Evolutionary conservation across 2,113 vertebrate genomes (phyloP), one percentile per base, ranked within the genome.

Genomic region (Pteropus alecto): DNA sequence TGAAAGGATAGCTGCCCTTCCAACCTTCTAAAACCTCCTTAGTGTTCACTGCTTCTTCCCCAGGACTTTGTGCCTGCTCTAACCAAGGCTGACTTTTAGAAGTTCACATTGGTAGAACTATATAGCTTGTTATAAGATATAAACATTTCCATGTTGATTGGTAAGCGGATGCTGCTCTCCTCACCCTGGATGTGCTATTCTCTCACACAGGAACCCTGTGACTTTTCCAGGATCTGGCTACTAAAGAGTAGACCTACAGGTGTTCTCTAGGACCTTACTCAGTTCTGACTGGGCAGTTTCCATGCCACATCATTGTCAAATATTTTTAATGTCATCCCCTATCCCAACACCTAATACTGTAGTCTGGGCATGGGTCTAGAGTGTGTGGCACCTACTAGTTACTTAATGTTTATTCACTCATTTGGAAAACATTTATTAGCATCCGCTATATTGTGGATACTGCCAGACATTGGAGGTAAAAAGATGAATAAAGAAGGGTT

Each of bases 401-500:
- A 41, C 58, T 83, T 87, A 51, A 79, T 79, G 78, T 68, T 51
- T 28, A 4, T 24, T 82, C 21, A 71, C 12, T 90, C 60, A 76
- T 56, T 93, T 77, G 35, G 41, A 81, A 93, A 96, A 87, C 16
- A 90, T 65, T 67, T 92, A 61, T 48, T 97, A 74, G 26, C 33
- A 73, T 95, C 51, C 81, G 38, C 35, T 97, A 1, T 74, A 88
- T 71, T 58, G 13, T 41, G 60, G 81, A 68, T 68, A 63, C 22
- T 86, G 14, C 26, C 41, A 26, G 76, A 95, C 10, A 41, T 15
- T 48, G 43, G 60, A 76, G 67, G 81, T 84, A 46, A 13, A 87
- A 86, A 79, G 16, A 84, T 41, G 24, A 94, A 83, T 76, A 9
- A 77, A 95, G 58, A 93, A 90, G 5, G 11, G 28, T 51, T 51